These are phyloP conservation scores for Bicyclus anynana DNA, from an alignment of 1,140 invertebrate species.

Conservation along the genomic window DNA sequence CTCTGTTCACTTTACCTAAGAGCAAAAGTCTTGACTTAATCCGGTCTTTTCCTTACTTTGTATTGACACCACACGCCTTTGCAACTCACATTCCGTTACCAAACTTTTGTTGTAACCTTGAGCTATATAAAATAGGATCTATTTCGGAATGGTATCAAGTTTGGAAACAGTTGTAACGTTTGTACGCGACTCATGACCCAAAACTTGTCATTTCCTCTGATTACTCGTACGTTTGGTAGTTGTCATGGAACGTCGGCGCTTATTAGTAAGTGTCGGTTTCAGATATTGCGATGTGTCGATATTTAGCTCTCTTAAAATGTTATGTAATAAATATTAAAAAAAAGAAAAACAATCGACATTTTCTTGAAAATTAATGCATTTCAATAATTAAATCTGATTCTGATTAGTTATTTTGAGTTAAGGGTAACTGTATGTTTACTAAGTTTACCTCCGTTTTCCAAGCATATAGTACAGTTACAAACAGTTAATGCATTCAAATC, in stretches of 20 bases:
- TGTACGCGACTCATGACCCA: constrained; percentile 46
- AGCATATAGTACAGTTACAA: no score
- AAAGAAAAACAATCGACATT: no score
- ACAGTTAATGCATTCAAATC: no score
- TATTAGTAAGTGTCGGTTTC: constrained; percentile 57
- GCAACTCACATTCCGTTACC: neutral
- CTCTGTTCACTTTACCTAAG: neutral
- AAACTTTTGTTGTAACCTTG: constrained; percentile 7
- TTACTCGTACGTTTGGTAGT: constrained; percentile 56
- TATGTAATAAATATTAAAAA: no score
- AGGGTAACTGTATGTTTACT: no score
- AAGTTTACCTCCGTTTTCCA: no score
- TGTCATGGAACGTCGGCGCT: constrained; percentile 58
- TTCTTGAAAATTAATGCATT: no score
- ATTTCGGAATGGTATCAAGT: constrained; percentile 19
- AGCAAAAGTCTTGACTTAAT: neutral
- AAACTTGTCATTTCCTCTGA: constrained; percentile 72
- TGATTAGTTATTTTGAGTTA: no score
- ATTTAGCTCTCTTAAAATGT: constrained; percentile 24
- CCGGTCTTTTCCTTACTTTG: neutral
- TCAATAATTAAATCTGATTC: no score
- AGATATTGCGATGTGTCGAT: constrained; percentile 31
- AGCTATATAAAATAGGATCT: constrained; percentile 21
- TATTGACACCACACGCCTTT: neutral
- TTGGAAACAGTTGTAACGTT: constrained; percentile 14